Base-by-base conservation (phyloP, 2,113 vertebrate genomes). In the Prinia subflava region DNA sequence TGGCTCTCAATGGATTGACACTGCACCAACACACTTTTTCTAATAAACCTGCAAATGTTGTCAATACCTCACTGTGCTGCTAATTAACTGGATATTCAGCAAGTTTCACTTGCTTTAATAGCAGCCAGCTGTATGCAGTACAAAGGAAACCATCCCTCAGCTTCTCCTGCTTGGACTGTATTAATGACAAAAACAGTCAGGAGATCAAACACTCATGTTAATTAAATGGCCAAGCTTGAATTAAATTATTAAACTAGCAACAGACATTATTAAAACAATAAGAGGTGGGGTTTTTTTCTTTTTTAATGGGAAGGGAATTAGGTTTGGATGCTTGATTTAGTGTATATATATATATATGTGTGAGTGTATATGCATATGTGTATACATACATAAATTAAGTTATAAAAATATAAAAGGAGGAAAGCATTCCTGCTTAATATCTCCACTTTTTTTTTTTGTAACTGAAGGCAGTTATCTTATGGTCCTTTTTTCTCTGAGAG, bases 171-270 rank as follows among this genome's bases (percentile, higher is more conserved):
- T 90, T 47, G 65, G 71, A 13, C 59, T 85, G 0, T 56, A 75
- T 78, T 88, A 95, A 88, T 70, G 80, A 71, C 69, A 90, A 47
- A 47, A 90, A 69, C 35, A 19, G 47, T 37, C 90, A 92, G 83
- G 81, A 90, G 92, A 88, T 96, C 83, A 96, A 94, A 94, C 24
- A 19, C 63, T 81, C 7, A 2, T 6, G 59, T 87, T 95, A 93
- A 96, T 96, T 95, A 96, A 95, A 92, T 80, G 89, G 70, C 79
- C 75, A 88, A 52, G 67, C 89, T 91, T 87, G 71, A 92, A 86
- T 81, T 52, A 92, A 91, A 80, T 96, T 9, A 93, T 75, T 88
- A 56, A 91, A 68, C 31, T 74, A 83, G 71, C 44, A 89, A 78
- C 47, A 86, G 76, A 67, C 21, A 18, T 90, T 93, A 88, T 88